Evolutionary conservation across 2,797 vertebrate species (phyloP).

Genomic region (Ctenopoma kingsleyae): DNA sequence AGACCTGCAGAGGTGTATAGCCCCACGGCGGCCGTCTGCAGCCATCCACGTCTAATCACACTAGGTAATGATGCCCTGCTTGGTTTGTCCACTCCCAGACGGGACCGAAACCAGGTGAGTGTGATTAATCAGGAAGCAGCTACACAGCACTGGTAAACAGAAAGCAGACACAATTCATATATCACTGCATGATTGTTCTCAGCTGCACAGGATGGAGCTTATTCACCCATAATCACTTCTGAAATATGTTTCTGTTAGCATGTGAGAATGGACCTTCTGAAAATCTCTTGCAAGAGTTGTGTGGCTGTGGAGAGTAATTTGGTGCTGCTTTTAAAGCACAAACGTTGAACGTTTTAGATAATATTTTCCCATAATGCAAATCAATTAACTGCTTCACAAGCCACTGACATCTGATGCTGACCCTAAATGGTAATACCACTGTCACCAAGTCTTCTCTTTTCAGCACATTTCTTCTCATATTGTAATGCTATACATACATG

Average conservation of each 20-base stretch:
- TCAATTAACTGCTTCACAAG: slow-evolving; percentile 53
- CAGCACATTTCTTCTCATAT: slow-evolving; percentile 29
- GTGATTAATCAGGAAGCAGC: slow-evolving; percentile 72
- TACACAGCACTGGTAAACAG: slow-evolving; percentile 58
- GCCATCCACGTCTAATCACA: slow-evolving; percentile 69
- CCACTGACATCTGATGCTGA: slow-evolving; percentile 39
- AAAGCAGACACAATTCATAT: slow-evolving; percentile 69
- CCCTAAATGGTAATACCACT: slow-evolving; percentile 44
- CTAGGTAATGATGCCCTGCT: slow-evolving; percentile 67
- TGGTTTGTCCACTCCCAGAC: slow-evolving; percentile 70
- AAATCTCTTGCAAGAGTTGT: slow-evolving; percentile 3
- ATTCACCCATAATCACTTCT: slow-evolving; percentile 59
- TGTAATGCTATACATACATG: slow-evolving; percentile 24
- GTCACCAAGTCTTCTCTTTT: slow-evolving; percentile 40
- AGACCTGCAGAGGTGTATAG: slow-evolving; percentile 61
- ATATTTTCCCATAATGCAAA: slow-evolving; percentile 33
- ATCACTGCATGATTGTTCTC: slow-evolving; percentile 70
- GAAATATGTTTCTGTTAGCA: slow-evolving; percentile 44
- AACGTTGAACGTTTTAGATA: slow-evolving; percentile 8
- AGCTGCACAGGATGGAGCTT: slow-evolving; percentile 70
- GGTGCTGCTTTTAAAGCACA: slow-evolving; percentile 10
- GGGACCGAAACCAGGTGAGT: slow-evolving; percentile 68
- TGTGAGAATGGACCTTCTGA: not conserved
- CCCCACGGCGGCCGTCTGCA: slow-evolving; percentile 48
- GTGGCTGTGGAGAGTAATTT: not conserved